These are phyloP conservation scores for Melikaiella ostensackeni DNA, from an alignment of 2,888 invertebrate species.

Conservation along the genomic window DNA sequence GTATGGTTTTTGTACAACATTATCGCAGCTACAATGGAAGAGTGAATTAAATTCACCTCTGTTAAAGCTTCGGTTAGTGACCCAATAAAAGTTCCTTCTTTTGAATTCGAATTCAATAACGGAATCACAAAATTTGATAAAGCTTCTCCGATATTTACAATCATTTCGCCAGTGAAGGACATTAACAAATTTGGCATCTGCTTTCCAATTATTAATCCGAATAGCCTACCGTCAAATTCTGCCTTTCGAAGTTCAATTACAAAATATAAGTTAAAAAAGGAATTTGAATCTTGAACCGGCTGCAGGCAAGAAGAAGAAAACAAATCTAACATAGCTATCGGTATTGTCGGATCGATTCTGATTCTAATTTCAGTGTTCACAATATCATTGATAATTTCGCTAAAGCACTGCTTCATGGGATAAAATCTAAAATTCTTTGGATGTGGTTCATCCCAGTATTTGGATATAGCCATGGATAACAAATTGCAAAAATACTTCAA, in stretches of 20 bases:
- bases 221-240: not conserved
- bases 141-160: slow-evolving; percentile 30
- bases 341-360: slow-evolving; percentile 5
- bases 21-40: not conserved
- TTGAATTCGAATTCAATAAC: not conserved
- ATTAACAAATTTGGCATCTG: slow-evolving; percentile 44
- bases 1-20: not conserved
- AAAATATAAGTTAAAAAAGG: slow-evolving; percentile 55
- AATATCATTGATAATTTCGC: slow-evolving; percentile 5
- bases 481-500: slow-evolving; percentile 46
- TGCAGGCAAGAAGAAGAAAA: slow-evolving; percentile 46
- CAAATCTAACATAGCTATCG: slow-evolving; percentile 48
- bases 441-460: slow-evolving; percentile 54
- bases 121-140: not conserved
- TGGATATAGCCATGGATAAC: slow-evolving; percentile 43
- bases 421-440: slow-evolving; percentile 29
- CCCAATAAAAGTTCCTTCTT: not conserved
- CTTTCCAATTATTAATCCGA: slow-evolving; percentile 43
- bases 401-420: slow-evolving; percentile 52
- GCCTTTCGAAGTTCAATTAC: slow-evolving; percentile 34
- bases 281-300: slow-evolving; percentile 53
- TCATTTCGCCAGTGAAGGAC: slow-evolving; percentile 44
- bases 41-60: not conserved
- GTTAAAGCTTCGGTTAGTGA: not conserved
- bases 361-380: not conserved